Base-by-base conservation (phyloP, 2,113 vertebrate species). In the Pelvicachromis taeniatus region DNA sequence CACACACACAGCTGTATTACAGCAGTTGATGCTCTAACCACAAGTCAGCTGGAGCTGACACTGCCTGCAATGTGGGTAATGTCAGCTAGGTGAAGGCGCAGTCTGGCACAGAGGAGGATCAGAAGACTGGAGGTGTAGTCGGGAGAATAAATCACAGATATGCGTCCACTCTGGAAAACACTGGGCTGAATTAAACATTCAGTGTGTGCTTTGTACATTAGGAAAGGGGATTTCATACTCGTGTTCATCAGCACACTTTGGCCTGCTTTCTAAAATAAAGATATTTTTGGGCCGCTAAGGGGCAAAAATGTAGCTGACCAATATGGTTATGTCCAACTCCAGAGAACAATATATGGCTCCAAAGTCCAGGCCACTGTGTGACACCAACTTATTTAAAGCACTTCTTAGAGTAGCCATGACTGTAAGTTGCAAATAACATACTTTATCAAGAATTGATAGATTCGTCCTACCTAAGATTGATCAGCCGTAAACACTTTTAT, bases 41-140 rank as follows among this genome's bases (percentile, higher is more conserved):
- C 87, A 82, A 80, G 61, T 88, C 61, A 75, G 42, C 63, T 50
- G 5, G 7, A 35, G 42, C 52, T 79, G 80, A 82, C 87, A 83
- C 55, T 26, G n/a, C 23, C 80, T 45, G 40, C 65, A 70, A 9
- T 70, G 65, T 45, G 40, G 21, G 40, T 70, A 45, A 45, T 70
- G 65, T 70, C 40, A 70, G 40, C 40, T 70, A 21, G 53, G 53
- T 54, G 40, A 70, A 70, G 65, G 65, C 10, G 21, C 40, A 45
- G 65, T 70, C 65, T 70, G 65, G 65, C 65, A 70, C 65, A 26
- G 26, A 50, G 23, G 16, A 11, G 23, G 70, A 50, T 50, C 5
- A 31, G 68, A 75, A 42, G 68, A 10, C 70, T 75, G 70, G 19
- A 48, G 26, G 50, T 48, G 19, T 52, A 21, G 61, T 40, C 1